These are phyloP conservation scores for Trachelus stipa DNA, from an alignment of 2,888 invertebrate species.

Conservation along the genomic window DNA sequence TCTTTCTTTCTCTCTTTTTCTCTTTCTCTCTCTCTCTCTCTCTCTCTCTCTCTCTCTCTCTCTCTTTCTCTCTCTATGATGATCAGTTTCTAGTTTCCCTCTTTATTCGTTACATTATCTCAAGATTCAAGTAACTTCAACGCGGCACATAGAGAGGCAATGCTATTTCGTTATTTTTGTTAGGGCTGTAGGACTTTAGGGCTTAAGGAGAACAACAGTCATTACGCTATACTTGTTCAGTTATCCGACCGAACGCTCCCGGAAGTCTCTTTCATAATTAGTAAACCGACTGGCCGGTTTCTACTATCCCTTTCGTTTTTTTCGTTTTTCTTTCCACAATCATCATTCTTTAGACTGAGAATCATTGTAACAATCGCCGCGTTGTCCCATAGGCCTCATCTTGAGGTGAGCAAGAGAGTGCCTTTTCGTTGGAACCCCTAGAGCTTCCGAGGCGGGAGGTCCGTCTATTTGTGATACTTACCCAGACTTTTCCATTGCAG, in stretches of 20 bases:
- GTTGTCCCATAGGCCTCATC: constrained; percentile 19
- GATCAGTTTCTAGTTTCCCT: neutral
- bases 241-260: neutral
- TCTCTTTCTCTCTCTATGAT: too few relatives aligned
- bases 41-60: too few relatives aligned
- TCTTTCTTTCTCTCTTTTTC: too few relatives aligned
- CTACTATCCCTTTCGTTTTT: neutral
- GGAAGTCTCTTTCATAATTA: neutral
- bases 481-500: constrained; percentile 81
- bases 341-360: too few relatives aligned
- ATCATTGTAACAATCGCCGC: too few relatives aligned
- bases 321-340: neutral
- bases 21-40: too few relatives aligned
- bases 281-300: too few relatives aligned
- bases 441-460: constrained; percentile 48
- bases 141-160: neutral
- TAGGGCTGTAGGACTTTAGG: neutral
- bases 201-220: neutral
- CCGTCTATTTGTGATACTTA: constrained; percentile 46
- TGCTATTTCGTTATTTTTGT: neutral
- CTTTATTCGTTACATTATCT: neutral
- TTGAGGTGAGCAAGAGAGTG: constrained; percentile 34
- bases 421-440: constrained; percentile 26
- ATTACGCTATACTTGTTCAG: neutral
- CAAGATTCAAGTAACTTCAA: neutral